phyloP scores from a whole-genome alignment of 2,113 vertebrate genomes.

The Sisor rabdophorus region DNA sequence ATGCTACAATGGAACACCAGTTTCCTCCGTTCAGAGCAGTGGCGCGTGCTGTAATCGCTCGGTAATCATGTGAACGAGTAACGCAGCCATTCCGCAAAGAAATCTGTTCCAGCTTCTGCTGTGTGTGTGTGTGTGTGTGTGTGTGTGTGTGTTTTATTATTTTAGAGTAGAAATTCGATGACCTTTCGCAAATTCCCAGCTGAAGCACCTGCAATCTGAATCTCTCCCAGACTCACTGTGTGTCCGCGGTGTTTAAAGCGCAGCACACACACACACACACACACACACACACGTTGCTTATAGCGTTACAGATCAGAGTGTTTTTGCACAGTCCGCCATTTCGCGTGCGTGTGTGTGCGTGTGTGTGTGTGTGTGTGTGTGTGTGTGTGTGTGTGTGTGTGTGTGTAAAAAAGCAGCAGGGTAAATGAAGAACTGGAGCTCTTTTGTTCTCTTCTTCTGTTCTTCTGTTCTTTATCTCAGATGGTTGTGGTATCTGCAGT shows the following conservation, averaged over 20 bases:
- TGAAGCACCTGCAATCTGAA: too few relatives aligned
- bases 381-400: neutral
- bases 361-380: neutral
- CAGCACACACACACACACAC: too few relatives aligned
- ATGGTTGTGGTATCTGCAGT: neutral
- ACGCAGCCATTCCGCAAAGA: neutral
- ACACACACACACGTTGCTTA: too few relatives aligned
- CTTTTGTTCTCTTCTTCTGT: constrained; percentile 11
- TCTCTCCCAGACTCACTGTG: too few relatives aligned
- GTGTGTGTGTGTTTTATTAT: too few relatives aligned
- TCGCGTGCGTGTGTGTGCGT: neutral
- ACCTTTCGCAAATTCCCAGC: too few relatives aligned
- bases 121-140: too few relatives aligned
- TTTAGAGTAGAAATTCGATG: too few relatives aligned
- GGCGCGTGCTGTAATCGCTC: neutral
- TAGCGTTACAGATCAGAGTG: neutral
- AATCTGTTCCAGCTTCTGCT: neutral
- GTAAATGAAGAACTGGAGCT: neutral
- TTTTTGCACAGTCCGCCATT: neutral
- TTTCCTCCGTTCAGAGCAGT: neutral
- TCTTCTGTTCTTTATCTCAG: neutral
- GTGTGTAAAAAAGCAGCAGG: constrained; percentile 2
- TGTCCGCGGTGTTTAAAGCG: too few relatives aligned
- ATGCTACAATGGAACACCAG: constrained; percentile 6
- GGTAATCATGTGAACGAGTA: too few relatives aligned